Evolutionary conservation across 2,113 vertebrate species (phyloP).

Genomic region (Lycocorax pyrrhopterus): DNA sequence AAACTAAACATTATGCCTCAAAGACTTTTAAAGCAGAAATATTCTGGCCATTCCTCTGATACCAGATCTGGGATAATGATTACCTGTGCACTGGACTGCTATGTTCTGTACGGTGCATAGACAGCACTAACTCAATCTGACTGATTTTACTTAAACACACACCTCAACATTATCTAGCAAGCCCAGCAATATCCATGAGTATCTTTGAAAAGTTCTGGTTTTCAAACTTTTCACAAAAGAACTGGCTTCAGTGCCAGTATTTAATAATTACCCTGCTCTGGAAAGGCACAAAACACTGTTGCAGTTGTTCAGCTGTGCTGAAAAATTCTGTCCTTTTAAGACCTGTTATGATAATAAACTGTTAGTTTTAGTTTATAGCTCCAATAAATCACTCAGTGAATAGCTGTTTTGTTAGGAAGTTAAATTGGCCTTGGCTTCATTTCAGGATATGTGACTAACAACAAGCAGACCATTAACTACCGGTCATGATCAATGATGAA

Average conservation of each 20-base stretch:
- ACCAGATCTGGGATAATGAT: background rate
- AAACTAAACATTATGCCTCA: background rate
- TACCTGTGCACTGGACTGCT: background rate
- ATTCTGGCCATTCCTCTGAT: background rate
- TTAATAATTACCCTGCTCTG: slow-evolving; percentile 40
- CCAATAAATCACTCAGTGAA: slow-evolving; percentile 63
- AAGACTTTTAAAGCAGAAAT: background rate
- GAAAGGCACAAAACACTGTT: slow-evolving; percentile 50
- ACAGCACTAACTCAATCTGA: background rate
- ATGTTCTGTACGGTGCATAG: background rate
- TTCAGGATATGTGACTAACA: slow-evolving; percentile 60
- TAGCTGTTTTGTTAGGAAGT: slow-evolving; percentile 59
- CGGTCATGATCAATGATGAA: slow-evolving; percentile 59
- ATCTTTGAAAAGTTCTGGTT: background rate
- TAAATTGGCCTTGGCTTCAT: slow-evolving; percentile 66
- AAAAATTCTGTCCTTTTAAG: slow-evolving; percentile 62
- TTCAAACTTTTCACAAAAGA: slow-evolving; percentile 45
- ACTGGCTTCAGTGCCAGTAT: background rate
- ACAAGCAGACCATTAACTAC: slow-evolving; percentile 58
- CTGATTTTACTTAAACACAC: background rate
- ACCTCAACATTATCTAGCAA: background rate
- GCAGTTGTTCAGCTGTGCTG: slow-evolving; percentile 49
- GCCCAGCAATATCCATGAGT: background rate
- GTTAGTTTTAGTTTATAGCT: slow-evolving; percentile 66
- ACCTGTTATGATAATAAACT: slow-evolving; percentile 61